Conservation (phyloP, 1,140 invertebrate genomes). For the Lepeophtheirus salmonis region DNA sequence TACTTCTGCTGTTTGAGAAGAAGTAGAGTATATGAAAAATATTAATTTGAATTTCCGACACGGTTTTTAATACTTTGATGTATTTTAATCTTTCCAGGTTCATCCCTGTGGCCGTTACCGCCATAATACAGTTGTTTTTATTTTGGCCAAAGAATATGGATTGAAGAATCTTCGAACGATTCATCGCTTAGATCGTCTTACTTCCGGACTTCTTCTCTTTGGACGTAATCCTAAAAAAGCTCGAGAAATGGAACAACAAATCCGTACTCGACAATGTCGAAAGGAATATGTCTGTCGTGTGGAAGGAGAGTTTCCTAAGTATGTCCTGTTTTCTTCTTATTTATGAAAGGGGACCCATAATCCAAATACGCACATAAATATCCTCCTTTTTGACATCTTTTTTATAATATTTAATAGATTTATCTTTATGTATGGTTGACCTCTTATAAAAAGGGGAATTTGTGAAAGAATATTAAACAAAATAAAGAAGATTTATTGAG, state of each 20-base stretch:
- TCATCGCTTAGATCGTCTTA: conserved; percentile 30
- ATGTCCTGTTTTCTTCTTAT: conserved; percentile 38
- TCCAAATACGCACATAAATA: no score
- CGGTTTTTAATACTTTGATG: no score
- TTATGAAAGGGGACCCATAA: no score
- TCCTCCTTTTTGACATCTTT: no score
- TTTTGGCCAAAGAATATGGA: conserved; percentile 86
- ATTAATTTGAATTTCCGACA: no score
- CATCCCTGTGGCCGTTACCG: conserved; percentile 90
- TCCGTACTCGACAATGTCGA: conserved; percentile 65
- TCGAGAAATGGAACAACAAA: conserved; percentile 77
- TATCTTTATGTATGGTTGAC: not conserved
- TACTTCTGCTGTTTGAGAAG: no score
- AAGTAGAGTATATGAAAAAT: no score
- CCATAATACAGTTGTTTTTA: conserved; percentile 87
- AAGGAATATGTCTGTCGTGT: conserved; percentile 96
- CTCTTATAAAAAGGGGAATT: not conserved
- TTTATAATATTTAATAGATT: not conserved
- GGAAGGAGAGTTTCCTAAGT: conserved; percentile 88
- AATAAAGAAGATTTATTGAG: not conserved
- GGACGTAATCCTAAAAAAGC: conserved; percentile 77
- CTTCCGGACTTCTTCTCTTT: conserved; percentile 27
- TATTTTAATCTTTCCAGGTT: conserved; percentile 38
- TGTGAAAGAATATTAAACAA: not conserved
- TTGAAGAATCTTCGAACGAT: conserved; percentile 80